Evolutionary conservation across 2,888 invertebrate genomes (phyloP), one percentile per base, ranked within the genome.

Genomic region (Perdita meconis): DNA sequence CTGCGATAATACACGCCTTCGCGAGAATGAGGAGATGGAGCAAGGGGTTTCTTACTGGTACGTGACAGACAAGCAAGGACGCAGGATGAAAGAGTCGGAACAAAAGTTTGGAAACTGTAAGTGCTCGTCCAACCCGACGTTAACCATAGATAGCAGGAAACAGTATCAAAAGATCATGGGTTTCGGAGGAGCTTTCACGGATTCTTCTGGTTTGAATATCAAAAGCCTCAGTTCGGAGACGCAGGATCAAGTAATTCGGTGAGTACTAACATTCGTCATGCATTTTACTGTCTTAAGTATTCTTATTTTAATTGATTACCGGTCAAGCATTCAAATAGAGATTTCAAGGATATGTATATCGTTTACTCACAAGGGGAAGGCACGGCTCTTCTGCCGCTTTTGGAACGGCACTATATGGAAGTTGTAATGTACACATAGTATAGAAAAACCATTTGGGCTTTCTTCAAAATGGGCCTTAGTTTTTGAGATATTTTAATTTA

Each of bases 111-210:
- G 5, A n/a, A 1, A 3, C n/a, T 5, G 30, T 5, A 0, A 60
- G 1, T 0, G 0, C 0, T 30, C 51, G 0, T 4, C 0, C 16
- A 10, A 36, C n/a, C 13, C 8, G 5, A 55, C 60, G 5, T 51
- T 80, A 2, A 36, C 8, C 0, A 1, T 80, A n/a, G 26, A 80
- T 10, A 60, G 12, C 0, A 24, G 0, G 3, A 26, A 68, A 0
- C 36, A n/a, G 1, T 77, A 76, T 24, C 80, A 80, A 68, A 57
- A 10, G 10, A 95, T 98, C 16, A 91, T 95, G 76, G 98, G 98
- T 0, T 98, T 97, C 90, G 98, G 98, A 0, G 98, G 97, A 0
- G 96, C 97, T 0, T 96, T 98, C 76, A 98, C 98, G 0, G 96
- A 96, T 68, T 56, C 93, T 3, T 93, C 94, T 2, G 95, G 95